phyloP scores from a whole-genome alignment of 2,797 vertebrate species.

The Sebastes taczanowskii region DNA sequence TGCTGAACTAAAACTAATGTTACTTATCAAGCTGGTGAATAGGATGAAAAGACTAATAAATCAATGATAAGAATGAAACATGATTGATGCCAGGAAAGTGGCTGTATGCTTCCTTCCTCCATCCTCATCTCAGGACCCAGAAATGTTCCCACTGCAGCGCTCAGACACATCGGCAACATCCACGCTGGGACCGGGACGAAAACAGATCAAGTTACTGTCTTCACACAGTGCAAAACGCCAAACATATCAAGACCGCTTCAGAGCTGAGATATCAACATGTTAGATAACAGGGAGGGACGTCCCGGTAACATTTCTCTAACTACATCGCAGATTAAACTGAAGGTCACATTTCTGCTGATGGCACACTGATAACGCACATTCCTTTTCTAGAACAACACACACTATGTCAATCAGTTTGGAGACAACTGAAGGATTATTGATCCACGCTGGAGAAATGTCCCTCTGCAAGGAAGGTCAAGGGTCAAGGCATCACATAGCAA shows the following conservation, averaged over 20 bases:
- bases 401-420: background rate
- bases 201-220: slow-evolving; percentile 24
- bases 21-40: background rate
- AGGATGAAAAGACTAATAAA: background rate
- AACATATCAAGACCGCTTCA: slow-evolving; percentile 20
- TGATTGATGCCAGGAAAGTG: background rate
- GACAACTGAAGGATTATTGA: background rate
- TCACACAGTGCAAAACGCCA: background rate
- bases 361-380: background rate
- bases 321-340: background rate
- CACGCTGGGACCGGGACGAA: slow-evolving; percentile 11
- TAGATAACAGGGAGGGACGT: background rate
- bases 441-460: background rate
- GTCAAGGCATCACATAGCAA: background rate
- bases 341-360: background rate
- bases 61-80: background rate
- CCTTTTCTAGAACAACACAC: background rate
- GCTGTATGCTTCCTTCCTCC: background rate
- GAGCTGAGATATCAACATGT: slow-evolving; percentile 23
- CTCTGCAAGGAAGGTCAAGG: background rate
- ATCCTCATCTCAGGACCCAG: background rate
- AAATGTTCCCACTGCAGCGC: background rate
- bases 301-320: background rate
- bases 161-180: slow-evolving; percentile 6
- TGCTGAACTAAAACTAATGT: background rate